Percentiles rank a stretch among this genome's conserved stretches.
Evolutionary conservation across 2,888 invertebrate genomes (phyloP).

Genomic region (Nematopogon swammerdamellus): DNA sequence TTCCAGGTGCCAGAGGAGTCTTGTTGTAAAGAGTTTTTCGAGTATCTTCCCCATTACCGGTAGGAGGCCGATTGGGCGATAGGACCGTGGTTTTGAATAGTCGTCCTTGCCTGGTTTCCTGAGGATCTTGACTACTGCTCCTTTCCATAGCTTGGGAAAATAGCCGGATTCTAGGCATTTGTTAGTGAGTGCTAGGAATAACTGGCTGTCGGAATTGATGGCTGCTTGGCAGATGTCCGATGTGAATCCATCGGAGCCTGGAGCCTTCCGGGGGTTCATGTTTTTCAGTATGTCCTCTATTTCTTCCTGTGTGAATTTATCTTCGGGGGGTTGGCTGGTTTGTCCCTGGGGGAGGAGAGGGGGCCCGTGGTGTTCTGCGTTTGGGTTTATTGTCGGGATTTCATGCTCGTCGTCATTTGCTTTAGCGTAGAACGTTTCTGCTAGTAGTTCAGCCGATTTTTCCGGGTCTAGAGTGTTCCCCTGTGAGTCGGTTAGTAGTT

Average conservation of each 20-base stretch:
- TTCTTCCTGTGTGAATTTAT: constrained; percentile 3
- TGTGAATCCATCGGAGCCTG: constrained; percentile 5
- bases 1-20: no score
- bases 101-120: constrained; percentile 10
- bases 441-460: not conserved
- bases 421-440: not conserved
- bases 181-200: constrained; percentile 5
- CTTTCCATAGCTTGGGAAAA: constrained; percentile 10
- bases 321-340: constrained; percentile 2
- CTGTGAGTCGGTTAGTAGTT: not conserved
- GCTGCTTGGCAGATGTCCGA: constrained; percentile 6
- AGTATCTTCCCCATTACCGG: not conserved
- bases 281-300: not conserved
- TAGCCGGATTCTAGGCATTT: constrained; percentile 5
- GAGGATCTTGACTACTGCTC: constrained; percentile 6
- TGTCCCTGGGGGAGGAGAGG: not conserved
- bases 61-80: constrained; percentile 4
- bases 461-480: not conserved
- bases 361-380: not conserved
- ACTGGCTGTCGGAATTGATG: not conserved
- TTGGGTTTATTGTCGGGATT: not conserved
- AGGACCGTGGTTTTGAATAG: constrained; percentile 6
- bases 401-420: not conserved
- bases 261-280: constrained; percentile 6
- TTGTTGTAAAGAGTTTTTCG: not conserved